phyloP scores from a whole-genome alignment of 2,113 vertebrate species.

The Clarias gariepinus region DNA sequence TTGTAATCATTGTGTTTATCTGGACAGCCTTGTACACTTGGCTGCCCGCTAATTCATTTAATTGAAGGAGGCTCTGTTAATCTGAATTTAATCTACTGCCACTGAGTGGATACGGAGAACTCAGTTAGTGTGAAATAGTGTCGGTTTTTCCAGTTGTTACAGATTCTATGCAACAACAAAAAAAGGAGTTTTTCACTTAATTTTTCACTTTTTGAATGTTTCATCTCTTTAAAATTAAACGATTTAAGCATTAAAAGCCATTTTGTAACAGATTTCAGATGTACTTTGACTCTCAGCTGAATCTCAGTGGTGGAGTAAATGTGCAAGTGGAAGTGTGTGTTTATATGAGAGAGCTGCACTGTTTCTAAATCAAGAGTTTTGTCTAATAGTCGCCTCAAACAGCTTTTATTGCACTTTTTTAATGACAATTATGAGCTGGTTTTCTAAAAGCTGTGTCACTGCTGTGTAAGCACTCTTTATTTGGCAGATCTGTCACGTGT shows the following conservation, averaged over 20 bases:
- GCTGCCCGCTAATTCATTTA: conserved; percentile 33
- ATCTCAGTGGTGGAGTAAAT: conserved; percentile 29
- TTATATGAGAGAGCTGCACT: conserved; percentile 6
- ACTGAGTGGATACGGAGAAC: conserved; percentile 4
- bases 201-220: background rate
- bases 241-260: too few species aligned
- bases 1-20: conserved; percentile 39
- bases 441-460: background rate
- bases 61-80: conserved; percentile 53
- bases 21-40: conserved; percentile 20
- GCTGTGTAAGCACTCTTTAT: conserved; percentile 4
- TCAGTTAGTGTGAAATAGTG: background rate
- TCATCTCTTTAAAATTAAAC: background rate
- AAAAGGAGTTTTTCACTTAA: too few species aligned
- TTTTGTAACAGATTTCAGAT: background rate
- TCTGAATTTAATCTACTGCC: conserved; percentile 48
- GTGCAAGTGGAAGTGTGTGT: conserved; percentile 10
- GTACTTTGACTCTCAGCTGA: conserved; percentile 53
- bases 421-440: conserved; percentile 37
- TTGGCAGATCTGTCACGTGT: background rate
- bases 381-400: conserved; percentile 3
- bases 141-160: background rate
- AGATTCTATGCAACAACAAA: background rate
- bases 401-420: conserved; percentile 30
- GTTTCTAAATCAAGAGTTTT: background rate